Evolutionary conservation across 1,140 invertebrate genomes (phyloP).

Genomic region (Dinoponera quadriceps): DNA sequence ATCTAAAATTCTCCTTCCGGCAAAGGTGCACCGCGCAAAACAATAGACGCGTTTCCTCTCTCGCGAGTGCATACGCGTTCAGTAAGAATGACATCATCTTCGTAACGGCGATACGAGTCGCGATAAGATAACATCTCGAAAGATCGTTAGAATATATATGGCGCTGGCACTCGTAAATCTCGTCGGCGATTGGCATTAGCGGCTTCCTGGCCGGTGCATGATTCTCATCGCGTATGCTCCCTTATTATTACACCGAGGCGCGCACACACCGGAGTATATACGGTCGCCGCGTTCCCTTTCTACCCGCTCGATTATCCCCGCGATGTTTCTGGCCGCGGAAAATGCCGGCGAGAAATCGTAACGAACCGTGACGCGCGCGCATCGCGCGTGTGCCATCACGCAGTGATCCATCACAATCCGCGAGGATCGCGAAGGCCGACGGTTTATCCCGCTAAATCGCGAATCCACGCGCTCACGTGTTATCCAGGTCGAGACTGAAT

Average conservation of each 20-base stretch:
- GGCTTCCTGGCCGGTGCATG: slow-evolving; percentile 44
- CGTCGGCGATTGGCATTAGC: slow-evolving; percentile 57
- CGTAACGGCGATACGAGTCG: slow-evolving; percentile 40
- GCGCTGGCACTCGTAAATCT: slow-evolving; percentile 46
- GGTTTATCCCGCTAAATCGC: slow-evolving; percentile 66
- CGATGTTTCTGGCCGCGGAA: slow-evolving; percentile 30
- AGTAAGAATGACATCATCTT: slow-evolving; percentile 40
- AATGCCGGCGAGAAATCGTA: slow-evolving; percentile 76
- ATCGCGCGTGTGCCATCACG: slow-evolving; percentile 43
- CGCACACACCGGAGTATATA: background rate
- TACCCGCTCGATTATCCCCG: slow-evolving; percentile 55
- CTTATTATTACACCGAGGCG: slow-evolving; percentile 42
- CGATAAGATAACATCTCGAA: slow-evolving; percentile 38
- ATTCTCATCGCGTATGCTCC: slow-evolving; percentile 5
- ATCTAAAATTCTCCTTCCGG: background rate
- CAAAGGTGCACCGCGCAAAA: background rate
- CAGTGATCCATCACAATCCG: slow-evolving; percentile 77
- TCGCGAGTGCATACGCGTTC: background rate
- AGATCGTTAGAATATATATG: slow-evolving; percentile 53
- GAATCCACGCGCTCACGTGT: background rate
- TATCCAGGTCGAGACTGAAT: no score
- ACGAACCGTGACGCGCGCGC: slow-evolving; percentile 72
- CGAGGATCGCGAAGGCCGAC: slow-evolving; percentile 78
- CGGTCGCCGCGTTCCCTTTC: slow-evolving; percentile 2
- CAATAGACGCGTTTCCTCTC: background rate